Evolutionary conservation across 2,888 invertebrate species (phyloP).

Genomic region (Timandra comae): DNA sequence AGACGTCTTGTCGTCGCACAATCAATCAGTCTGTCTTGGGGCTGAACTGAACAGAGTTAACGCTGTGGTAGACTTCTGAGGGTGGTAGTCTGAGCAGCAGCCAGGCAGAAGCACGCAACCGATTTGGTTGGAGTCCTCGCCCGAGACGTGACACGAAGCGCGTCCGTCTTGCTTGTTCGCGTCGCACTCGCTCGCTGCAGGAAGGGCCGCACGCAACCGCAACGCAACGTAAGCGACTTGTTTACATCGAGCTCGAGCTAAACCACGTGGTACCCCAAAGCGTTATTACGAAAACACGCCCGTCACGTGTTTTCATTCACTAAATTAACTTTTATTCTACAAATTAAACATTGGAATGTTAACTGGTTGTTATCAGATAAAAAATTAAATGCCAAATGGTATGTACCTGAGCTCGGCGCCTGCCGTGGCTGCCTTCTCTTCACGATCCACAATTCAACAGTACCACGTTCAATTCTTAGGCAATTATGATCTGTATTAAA

Average conservation of each 20-base stretch:
- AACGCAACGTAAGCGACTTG: constrained; percentile 51
- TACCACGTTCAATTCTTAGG: constrained; percentile 29
- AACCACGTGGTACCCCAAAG: constrained; percentile 61
- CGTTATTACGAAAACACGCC: constrained; percentile 32
- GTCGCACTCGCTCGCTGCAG: constrained; percentile 22
- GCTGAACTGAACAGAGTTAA: no score
- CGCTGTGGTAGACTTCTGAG: no score
- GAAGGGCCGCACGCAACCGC: constrained; percentile 29
- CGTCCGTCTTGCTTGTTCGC: constrained; percentile 5
- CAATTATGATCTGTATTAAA: constrained; percentile 18
- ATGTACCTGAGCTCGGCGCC: constrained; percentile 71
- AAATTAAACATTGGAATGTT: no score
- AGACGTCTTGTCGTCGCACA: no score
- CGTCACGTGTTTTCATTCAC: constrained; percentile 59
- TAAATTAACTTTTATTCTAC: constrained; percentile 33
- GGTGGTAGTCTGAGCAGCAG: no score
- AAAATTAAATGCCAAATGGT: constrained; percentile 60
- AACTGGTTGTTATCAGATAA: constrained; percentile 50
- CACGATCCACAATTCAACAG: constrained; percentile 43
- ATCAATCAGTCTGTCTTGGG: no score
- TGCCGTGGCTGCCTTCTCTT: constrained; percentile 58
- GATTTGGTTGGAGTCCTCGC: no score
- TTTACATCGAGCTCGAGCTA: constrained; percentile 48
- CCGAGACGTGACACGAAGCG: no score
- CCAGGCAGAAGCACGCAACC: no score